These are phyloP conservation scores for Urocyon cinereoargenteus DNA, from an alignment of 2,797 vertebrate genomes.

Conservation along the genomic window DNA sequence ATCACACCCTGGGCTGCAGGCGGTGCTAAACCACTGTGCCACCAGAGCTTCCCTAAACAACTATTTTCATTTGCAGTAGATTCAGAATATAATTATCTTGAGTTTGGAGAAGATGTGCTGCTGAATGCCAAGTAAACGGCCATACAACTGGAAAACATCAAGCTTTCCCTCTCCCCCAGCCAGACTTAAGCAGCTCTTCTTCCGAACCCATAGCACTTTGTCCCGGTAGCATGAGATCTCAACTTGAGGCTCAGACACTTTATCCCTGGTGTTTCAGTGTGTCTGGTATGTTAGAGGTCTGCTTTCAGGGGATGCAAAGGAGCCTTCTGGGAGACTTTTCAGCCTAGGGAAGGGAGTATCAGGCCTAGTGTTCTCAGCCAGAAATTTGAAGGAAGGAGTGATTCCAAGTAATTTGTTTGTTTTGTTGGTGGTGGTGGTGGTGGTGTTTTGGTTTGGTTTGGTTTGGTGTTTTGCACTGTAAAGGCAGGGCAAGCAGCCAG, in stretches of 20 bases:
- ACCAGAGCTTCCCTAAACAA: not conserved
- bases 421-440: too few relatives aligned
- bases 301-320: not conserved
- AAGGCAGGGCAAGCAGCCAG: not conserved
- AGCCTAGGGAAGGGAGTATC: not conserved
- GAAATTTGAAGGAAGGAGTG: not conserved
- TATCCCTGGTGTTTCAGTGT: not conserved
- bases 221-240: not conserved
- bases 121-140: not conserved
- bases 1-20: too few relatives aligned
- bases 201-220: not conserved
- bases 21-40: too few relatives aligned
- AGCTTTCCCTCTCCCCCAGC: not conserved
- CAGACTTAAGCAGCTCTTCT: not conserved
- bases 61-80: slow-evolving; percentile 39
- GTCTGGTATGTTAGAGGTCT: not conserved
- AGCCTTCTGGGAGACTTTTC: not conserved
- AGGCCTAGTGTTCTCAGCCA: not conserved
- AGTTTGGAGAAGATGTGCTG: not conserved
- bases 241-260: not conserved
- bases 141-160: fast-evolving
- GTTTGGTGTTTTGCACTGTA: not conserved
- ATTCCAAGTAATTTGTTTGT: not conserved
- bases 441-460: not conserved
- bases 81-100: slow-evolving; percentile 40